Base-by-base conservation (phyloP, 2,113 vertebrate genomes). In the Thinocorus orbignyianus region DNA sequence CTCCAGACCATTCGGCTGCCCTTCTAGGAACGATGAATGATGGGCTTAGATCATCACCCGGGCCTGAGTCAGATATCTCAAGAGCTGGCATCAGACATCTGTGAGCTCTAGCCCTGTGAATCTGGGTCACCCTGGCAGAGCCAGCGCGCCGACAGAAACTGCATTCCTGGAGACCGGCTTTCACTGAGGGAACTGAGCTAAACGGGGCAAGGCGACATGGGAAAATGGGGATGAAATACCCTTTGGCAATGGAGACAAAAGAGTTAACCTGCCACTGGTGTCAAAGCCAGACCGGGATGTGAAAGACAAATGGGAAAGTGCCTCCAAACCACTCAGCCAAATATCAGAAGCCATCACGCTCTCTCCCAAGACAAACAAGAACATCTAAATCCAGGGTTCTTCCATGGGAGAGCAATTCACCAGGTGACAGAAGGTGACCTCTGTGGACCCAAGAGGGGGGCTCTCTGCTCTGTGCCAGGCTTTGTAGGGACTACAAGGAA, bases 111-210 rank as follows among this genome's bases (percentile, higher is more conserved):
- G 37, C 57, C 39, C 52, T 0, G 6, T 57, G 39, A 81, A 92
- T 91, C 41, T 58, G 69, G 87, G 48, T 92, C 91, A 93, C 41
- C n/a, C 72, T 68, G 81, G 44, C 72, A 86, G 71, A 88, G 82
- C 25, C 0, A 0, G n/a, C 0, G 0, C 0, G 0, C 85, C 25
- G 2, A 48, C 51, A 81, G 68, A 68, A 81, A 33, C 39, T 20
- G 24, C 46, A 18, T 81, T 91, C 42, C 61, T 81, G 54, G 64
- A 55, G 64, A 71, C n/a, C 0, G 2, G 55, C 33, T 69, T 81
- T 30, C 66, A 37, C 10, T 80, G 55, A 64, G 57, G 55, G 52
- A 62, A 94, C 42, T 62, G 64, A 92, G 77, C 80, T 96, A 55
- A 68, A 60, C 0, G 0, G 14, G 54, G 35, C 1, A 2, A 95